These are phyloP conservation scores for Argya squamiceps DNA, from an alignment of 2,797 vertebrate genomes.

Conservation along the genomic window DNA sequence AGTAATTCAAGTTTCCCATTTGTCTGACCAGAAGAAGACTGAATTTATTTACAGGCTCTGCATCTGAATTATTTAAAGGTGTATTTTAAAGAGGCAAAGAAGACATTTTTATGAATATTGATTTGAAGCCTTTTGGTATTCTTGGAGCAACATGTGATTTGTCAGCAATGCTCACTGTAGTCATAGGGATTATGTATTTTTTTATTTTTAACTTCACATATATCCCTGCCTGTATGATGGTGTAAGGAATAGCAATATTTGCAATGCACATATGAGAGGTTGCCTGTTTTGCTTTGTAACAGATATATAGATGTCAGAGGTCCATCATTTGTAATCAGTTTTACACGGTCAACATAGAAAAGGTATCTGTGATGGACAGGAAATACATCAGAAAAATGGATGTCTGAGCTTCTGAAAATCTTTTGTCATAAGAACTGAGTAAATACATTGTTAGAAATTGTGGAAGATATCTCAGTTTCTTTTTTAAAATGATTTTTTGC, in stretches of 20 bases:
- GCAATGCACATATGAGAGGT: neutral
- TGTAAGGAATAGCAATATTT: neutral
- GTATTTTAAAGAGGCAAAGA: neutral
- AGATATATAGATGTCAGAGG: neutral
- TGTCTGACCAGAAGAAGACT: neutral
- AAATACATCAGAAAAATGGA: constrained; percentile 23
- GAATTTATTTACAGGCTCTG: neutral
- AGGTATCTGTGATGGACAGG: neutral
- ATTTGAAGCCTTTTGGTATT: neutral
- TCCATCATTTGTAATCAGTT: constrained; percentile 1
- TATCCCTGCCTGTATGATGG: neutral
- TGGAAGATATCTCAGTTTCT: neutral
- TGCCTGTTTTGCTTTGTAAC: neutral
- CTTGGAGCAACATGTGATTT: neutral
- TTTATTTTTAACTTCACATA: neutral
- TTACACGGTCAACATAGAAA: neutral
- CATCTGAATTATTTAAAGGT: neutral
- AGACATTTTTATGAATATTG: neutral
- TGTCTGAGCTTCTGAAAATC: constrained; percentile 2
- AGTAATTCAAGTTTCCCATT: neutral
- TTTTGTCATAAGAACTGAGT: constrained; percentile 11
- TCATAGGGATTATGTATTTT: neutral
- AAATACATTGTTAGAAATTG: constrained; percentile 7
- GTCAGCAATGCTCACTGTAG: neutral
- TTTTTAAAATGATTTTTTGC: neutral